Evolutionary conservation across 2,888 invertebrate genomes (phyloP).

Genomic region (Synanthedon formicaeformis): DNA sequence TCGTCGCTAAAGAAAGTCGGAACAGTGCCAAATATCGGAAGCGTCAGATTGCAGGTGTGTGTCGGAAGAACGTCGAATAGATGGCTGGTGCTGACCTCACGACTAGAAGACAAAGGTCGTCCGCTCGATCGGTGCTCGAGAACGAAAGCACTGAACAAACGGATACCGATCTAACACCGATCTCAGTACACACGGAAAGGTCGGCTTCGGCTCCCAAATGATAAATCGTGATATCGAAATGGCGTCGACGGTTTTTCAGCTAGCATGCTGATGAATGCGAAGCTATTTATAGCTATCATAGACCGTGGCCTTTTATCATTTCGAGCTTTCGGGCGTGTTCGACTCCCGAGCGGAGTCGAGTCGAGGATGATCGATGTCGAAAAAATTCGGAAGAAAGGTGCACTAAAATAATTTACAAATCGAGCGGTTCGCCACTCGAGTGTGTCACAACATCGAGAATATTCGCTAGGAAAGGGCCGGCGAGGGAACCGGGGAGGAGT

Average conservation of each 20-base stretch:
- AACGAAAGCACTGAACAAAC: too few species aligned
- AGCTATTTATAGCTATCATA: conserved; percentile 29
- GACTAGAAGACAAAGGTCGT: too few species aligned
- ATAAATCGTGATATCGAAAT: conserved; percentile 51
- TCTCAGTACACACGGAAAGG: conserved; percentile 33
- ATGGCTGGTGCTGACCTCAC: too few species aligned
- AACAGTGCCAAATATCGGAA: conserved; percentile 64
- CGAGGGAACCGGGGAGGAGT: neutral
- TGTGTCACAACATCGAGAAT: conserved; percentile 18
- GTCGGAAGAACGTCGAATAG: too few species aligned
- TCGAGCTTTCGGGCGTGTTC: conserved; percentile 47
- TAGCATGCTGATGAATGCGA: conserved; percentile 50
- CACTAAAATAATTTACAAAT: neutral
- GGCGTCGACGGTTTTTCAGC: conserved; percentile 22
- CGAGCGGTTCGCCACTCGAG: neutral
- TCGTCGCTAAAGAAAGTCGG: conserved; percentile 31
- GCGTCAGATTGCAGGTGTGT: conserved; percentile 29
- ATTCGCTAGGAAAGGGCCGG: conserved; percentile 4
- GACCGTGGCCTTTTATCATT: conserved; percentile 56
- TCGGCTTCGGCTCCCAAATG: conserved; percentile 61
- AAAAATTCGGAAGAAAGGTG: too few species aligned
- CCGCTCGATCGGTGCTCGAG: too few species aligned
- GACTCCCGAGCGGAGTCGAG: too few species aligned
- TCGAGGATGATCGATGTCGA: too few species aligned
- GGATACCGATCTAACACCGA: conserved; percentile 42